These are phyloP conservation scores for Setipinna tenuifilis DNA, from an alignment of 2,797 vertebrate species.

Conservation along the genomic window DNA sequence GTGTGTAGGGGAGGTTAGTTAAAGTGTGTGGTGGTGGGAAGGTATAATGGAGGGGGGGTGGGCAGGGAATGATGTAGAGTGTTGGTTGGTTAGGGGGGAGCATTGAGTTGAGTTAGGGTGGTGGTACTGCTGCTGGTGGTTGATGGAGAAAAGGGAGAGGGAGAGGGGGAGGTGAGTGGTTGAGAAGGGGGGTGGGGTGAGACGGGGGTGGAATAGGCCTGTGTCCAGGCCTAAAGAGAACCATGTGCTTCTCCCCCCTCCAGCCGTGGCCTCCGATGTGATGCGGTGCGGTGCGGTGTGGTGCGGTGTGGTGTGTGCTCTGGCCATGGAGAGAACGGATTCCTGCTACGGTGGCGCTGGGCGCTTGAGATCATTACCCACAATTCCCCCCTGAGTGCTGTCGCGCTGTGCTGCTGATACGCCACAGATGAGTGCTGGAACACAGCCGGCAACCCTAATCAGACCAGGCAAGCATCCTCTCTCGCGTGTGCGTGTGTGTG, in stretches of 20 bases:
- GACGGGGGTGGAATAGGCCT: neutral
- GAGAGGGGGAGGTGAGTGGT: too few species aligned
- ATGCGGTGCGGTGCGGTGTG: too few species aligned
- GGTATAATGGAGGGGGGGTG: too few species aligned
- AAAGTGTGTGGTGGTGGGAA: too few species aligned
- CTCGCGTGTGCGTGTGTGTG: too few species aligned
- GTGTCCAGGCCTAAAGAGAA: slow-evolving; percentile 16
- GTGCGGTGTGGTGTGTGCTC: neutral
- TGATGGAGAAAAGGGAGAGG: too few species aligned
- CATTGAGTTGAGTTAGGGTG: too few species aligned
- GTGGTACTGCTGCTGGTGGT: too few species aligned
- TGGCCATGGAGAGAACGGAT: neutral
- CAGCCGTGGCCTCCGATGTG: neutral
- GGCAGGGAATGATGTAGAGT: too few species aligned
- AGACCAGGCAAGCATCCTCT: neutral
- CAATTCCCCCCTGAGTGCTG: slow-evolving; percentile 16
- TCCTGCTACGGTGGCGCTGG: neutral
- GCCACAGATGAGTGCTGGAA: neutral
- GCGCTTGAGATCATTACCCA: slow-evolving; percentile 6
- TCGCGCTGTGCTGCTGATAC: neutral
- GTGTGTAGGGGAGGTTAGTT: too few species aligned
- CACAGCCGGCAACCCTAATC: neutral
- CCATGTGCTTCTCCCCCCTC: neutral
- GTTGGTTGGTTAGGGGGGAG: too few species aligned
- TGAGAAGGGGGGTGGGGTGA: neutral